Evolutionary conservation across 2,888 invertebrate genomes (phyloP).

Genomic region (Phyllotreta striolata): DNA sequence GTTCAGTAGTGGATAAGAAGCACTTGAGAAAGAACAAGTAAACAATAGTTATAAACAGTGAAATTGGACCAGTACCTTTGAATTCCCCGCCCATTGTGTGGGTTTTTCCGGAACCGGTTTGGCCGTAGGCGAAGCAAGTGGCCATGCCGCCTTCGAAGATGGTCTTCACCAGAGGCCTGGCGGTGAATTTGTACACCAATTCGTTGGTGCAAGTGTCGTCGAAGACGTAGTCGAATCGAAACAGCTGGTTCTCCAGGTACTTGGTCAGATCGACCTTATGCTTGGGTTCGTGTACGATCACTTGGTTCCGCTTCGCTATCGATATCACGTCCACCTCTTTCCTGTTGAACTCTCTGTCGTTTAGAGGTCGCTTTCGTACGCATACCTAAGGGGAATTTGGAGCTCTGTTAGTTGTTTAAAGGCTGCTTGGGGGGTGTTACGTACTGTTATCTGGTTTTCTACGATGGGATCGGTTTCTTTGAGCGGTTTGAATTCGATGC

Average conservation of each 20-base stretch:
- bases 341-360: constrained; percentile 82
- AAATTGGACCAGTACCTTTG: constrained; percentile 66
- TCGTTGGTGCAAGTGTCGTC: constrained; percentile 95
- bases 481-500: constrained; percentile 63
- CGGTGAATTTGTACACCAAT: constrained; percentile 97
- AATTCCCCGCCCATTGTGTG: constrained; percentile 99
- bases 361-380: constrained; percentile 95
- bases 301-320: constrained; percentile 85
- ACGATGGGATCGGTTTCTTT: constrained; percentile 80
- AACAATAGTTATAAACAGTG: too few species aligned
- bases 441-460: constrained; percentile 95
- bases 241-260: constrained; percentile 96
- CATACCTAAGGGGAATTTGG: constrained; percentile 63
- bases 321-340: constrained; percentile 97
- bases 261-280: constrained; percentile 98
- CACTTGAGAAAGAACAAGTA: too few species aligned
- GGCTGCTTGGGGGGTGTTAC: too few species aligned
- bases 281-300: constrained; percentile 90
- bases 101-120: constrained; percentile 96
- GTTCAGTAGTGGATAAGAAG: too few species aligned
- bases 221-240: constrained; percentile 98
- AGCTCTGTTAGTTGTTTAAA: too few species aligned
- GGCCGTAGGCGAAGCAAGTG: constrained; percentile 99
- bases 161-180: constrained; percentile 96
- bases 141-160: constrained; percentile 99